A percentile compares a stretch with the other conserved stretches of the same genome.
phyloP scores from a whole-genome alignment of 1,140 invertebrate genomes.

The Gerris buenoi region DNA sequence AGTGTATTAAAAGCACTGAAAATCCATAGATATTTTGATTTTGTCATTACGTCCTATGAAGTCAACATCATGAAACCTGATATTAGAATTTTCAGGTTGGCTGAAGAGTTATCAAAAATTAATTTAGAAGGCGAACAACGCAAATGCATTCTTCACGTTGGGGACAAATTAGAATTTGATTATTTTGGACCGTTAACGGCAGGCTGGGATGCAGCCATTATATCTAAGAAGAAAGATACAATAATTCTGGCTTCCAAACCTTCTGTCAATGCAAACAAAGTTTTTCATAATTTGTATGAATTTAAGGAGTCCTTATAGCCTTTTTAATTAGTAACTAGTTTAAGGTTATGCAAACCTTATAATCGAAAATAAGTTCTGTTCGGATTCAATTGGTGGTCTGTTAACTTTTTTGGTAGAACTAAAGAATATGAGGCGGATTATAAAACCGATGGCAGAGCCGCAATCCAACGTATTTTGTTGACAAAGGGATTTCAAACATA shows the following conservation, averaged over 20 bases:
- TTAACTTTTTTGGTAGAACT: no score
- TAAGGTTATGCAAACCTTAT: no score
- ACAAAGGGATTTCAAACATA: no score
- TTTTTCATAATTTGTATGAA: not conserved
- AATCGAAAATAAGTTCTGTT: no score
- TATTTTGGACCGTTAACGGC: not conserved
- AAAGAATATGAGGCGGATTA: no score
- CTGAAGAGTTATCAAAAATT: conserved; percentile 38
- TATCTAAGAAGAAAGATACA: not conserved
- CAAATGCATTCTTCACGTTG: conserved; percentile 59
- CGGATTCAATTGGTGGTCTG: no score
- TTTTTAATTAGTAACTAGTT: not conserved
- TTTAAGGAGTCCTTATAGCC: not conserved
- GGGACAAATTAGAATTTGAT: conserved; percentile 43
- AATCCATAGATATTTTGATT: conserved; percentile 55
- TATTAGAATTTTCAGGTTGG: conserved; percentile 46
- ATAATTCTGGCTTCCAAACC: not conserved
- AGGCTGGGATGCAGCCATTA: not conserved
- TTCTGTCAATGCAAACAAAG: not conserved
- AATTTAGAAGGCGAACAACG: conserved; percentile 31
- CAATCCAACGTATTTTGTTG: no score
- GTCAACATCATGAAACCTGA: conserved; percentile 59
- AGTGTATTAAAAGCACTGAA: conserved; percentile 45
- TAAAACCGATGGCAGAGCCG: no score
- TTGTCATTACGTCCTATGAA: conserved; percentile 60